Evolutionary conservation across 2,113 vertebrate species (phyloP), one percentile per base, ranked within the genome.

Genomic region (Cathartes aura): DNA sequence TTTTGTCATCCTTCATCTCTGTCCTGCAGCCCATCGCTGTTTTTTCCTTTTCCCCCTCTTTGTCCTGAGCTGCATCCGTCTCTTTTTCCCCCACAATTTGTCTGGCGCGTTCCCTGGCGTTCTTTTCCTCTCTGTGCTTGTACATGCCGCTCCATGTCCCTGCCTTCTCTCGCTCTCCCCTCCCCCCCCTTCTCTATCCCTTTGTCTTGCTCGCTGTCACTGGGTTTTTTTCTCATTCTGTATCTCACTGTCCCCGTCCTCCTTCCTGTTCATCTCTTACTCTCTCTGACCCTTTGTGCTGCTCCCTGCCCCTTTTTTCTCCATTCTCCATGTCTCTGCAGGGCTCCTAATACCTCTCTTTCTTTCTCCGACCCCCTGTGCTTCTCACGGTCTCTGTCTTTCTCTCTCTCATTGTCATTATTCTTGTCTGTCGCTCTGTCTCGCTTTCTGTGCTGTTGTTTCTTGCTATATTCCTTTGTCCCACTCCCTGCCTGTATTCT

Each of bases 101-200:
- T 43, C 40, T 64, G 38, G 38, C 27, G 43, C 38, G 23, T n/a
- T 52, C 14, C 14, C 7, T 29, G 18, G 27, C 11, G 8, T 40
- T 40, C 70, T 40, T 53, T 53, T 24, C 11, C 34, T 50, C 34
- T 48, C 23, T 70, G 62, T 2, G 1, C 40, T 27, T 43, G 63
- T 66, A 43, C 1, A 5, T 40, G 6, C 52, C 2, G 0, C 36
- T 42, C 29, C 5, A 1, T 42, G 52, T 26, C 38, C 30, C 71
- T 56, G 52, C 38, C 30, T 74, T 26, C 38, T 43, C 20, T 73
- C 15, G 8, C 8, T 34, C 15, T 8, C 9, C 24, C 19, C 19
- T 22, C 17, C 29, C 38, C 38, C 38, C 38, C 38, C 38, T n/a
- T 30, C 20, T 72, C 38, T 34, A 5, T 43, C 52, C 22, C 17